phyloP scores from a whole-genome alignment of 1,140 invertebrate species.

The Stegodyphus mimosarum region DNA sequence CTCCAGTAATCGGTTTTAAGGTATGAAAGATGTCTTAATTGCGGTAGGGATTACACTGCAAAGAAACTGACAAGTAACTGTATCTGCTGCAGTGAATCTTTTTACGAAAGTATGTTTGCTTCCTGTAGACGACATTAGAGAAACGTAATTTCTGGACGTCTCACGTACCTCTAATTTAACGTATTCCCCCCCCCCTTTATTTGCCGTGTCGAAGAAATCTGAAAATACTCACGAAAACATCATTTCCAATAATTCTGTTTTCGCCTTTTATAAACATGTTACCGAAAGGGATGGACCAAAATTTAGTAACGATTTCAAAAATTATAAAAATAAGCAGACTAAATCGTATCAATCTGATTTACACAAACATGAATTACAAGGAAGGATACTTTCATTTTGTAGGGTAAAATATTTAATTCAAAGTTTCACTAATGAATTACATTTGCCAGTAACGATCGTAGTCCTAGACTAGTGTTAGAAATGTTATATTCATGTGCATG shows the following conservation, averaged over 20 bases:
- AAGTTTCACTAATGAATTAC: too few species aligned
- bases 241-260: neutral
- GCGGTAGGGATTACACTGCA: neutral
- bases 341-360: too few species aligned
- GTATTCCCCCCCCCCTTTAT: neutral
- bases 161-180: neutral
- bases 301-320: too few species aligned
- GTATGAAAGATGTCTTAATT: neutral
- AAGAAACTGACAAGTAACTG: neutral
- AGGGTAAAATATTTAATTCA: too few species aligned
- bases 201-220: neutral
- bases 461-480: too few species aligned
- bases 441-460: too few species aligned
- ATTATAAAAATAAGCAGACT: too few species aligned
- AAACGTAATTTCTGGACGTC: neutral
- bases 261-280: too few species aligned
- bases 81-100: neutral
- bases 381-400: too few species aligned
- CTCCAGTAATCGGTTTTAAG: neutral
- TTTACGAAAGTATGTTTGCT: neutral
- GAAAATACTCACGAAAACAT: neutral
- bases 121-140: neutral
- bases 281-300: too few species aligned
- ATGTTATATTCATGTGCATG: too few species aligned
- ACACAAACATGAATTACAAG: too few species aligned